Evolutionary conservation across 2,888 invertebrate genomes (phyloP).

Genomic region (Pardosa pseudoannulata): DNA sequence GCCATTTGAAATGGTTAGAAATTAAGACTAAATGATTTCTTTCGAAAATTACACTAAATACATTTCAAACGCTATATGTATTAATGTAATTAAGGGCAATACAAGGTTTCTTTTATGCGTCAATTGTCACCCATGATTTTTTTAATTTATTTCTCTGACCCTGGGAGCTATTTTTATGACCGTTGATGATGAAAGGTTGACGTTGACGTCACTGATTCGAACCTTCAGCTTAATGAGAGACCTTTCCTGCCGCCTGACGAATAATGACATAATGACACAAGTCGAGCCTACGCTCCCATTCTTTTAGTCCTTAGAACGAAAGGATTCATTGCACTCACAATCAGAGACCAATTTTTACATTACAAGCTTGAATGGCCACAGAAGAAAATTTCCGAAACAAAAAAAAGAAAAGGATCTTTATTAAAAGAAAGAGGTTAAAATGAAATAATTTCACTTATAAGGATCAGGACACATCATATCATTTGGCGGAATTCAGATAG

Average conservation of each 20-base stretch:
- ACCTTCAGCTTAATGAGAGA: conserved; percentile 46
- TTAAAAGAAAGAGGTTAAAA: too few species aligned
- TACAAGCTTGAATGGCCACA: background rate
- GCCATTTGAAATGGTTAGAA: too few species aligned
- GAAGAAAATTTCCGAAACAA: background rate
- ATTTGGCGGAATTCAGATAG: too few species aligned
- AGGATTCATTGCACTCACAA: background rate
- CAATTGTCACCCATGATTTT: conserved; percentile 6
- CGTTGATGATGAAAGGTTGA: conserved; percentile 31
- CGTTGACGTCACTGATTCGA: conserved; percentile 56
- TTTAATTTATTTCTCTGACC: conserved; percentile 14
- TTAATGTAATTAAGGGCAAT: conserved; percentile 15
- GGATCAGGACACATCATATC: too few species aligned
- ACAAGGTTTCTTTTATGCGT: conserved; percentile 10
- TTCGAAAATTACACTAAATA: background rate
- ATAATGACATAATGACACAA: conserved; percentile 56
- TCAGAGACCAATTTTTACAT: conserved; percentile 6
- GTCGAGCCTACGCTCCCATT: conserved; percentile 19
- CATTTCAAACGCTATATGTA: background rate
- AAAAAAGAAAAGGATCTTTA: background rate
- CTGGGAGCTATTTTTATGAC: conserved; percentile 5
- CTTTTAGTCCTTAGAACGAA: background rate
- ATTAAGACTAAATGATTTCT: background rate
- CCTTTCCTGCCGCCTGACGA: conserved; percentile 57
- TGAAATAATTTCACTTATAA: too few species aligned